Evolutionary conservation across 1,140 invertebrate genomes (phyloP), one percentile per base, ranked within the genome.

Genomic region (Rhyzopertha dominica): DNA sequence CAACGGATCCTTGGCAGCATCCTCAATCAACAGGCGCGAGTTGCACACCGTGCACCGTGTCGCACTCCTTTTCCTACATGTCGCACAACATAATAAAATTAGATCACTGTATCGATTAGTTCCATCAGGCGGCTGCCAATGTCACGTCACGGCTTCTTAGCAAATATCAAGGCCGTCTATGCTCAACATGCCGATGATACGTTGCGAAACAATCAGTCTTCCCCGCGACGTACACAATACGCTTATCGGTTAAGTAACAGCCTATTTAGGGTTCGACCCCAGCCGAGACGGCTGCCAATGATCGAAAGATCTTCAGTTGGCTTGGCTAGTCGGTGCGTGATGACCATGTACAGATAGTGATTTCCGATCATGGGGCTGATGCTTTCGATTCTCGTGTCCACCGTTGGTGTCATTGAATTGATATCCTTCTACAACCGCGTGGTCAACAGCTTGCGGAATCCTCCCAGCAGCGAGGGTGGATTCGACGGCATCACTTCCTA

Each of bases 341-440:
- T 5, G 23, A 18, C 9, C 4, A 13, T 23, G n/a, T 24, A 22
- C 19, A 22, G 25, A 38, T 38, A 38, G 8, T 14, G 7, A 22
- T 17, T 26, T 31, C 20, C 39, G 43, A n/a, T 24, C 23, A 84
- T 84, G 82, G 82, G 81, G 54, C 63, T 85, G 13, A 61, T 86
- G 43, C 67, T 86, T 31, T 85, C 84, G 8, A 68, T 84, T 54
- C 62, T 87, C 17, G 73, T 86, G 46, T 74, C 80, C n/a, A 85
- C 82, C 57, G 75, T 82, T 14, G 82, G 85, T 37, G 75, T 81
- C 2, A 43, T 82, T 43, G 84, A 87, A 63, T 70, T 84, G 10
- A 59, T 82, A 10, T 72, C 75, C 24, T 79, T 76, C 47, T 62
- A 77, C 29, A 66, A 68, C 50, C 75, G 76, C 54, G 69, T 80